These are phyloP conservation scores for Pituophis catenifer DNA, from an alignment of 2,113 vertebrate genomes.

Conservation along the genomic window DNA sequence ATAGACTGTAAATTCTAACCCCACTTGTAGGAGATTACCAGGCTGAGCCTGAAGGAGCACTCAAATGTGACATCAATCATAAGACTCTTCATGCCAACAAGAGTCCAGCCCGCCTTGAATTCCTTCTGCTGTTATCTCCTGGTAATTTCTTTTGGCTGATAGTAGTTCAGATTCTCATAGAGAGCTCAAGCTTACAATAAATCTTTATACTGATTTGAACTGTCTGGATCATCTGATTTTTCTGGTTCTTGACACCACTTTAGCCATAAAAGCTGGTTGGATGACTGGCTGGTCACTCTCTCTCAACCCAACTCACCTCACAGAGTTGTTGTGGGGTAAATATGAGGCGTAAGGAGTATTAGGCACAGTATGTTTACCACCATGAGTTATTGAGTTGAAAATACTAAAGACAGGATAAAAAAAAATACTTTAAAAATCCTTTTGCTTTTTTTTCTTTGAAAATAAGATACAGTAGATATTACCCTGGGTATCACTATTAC, in stretches of 20 bases:
- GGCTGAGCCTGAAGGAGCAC: not conserved
- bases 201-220: not conserved
- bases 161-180: not conserved
- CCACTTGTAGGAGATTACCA: not conserved
- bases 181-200: not conserved
- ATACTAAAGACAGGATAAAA: not conserved
- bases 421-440: not conserved
- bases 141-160: not conserved
- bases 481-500: not conserved
- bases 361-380: not conserved
- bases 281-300: not conserved
- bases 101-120: not conserved
- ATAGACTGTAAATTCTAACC: not conserved
- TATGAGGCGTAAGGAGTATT: not conserved
- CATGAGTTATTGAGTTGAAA: not conserved
- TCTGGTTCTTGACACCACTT: not conserved
- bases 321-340: not conserved
- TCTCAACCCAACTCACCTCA: not conserved
- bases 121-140: not conserved
- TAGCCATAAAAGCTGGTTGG: not conserved
- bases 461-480: conserved; percentile 3
- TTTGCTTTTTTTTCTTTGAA: conserved; percentile 6
- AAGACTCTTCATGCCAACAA: not conserved
- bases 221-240: not conserved
- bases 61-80: not conserved